phyloP scores from a whole-genome alignment of 92 coral and sea anemone species.

The Micromussa lordhowensis region DNA sequence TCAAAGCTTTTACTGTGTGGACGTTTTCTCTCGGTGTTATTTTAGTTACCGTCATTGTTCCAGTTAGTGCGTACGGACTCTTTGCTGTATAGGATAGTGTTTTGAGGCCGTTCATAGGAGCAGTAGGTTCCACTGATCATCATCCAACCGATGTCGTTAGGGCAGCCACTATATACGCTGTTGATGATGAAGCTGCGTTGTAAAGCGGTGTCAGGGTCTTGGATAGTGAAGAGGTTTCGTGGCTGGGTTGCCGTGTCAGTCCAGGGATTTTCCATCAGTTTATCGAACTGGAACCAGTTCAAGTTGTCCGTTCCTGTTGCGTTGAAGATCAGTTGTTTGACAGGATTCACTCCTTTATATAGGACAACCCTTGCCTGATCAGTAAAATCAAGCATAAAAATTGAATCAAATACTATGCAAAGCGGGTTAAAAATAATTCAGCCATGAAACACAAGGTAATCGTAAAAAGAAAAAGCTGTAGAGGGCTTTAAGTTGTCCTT shows the following conservation, averaged over 20 bases:
- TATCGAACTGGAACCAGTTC: constrained; percentile 50
- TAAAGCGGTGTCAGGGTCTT: neutral
- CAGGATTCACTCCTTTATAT: constrained; percentile 32
- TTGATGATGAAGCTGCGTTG: constrained; percentile 64
- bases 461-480: neutral
- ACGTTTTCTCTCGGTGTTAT: neutral
- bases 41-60: neutral
- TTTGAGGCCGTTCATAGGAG: constrained; percentile 27
- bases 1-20: neutral
- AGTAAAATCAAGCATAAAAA: neutral
- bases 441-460: neutral
- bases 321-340: constrained; percentile 50
- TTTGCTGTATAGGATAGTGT: constrained; percentile 45
- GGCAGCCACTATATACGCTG: constrained; percentile 48
- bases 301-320: constrained; percentile 47
- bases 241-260: constrained; percentile 36
- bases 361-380: constrained; percentile 50
- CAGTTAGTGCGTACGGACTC: neutral
- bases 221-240: constrained; percentile 52
- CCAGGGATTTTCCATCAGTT: constrained; percentile 55
- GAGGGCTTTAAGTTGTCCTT: neutral
- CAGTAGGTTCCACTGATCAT: constrained; percentile 1
- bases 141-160: constrained; percentile 56
- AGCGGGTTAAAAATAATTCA: neutral
- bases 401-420: neutral